Conservation (phyloP, 1,140 invertebrate genomes). For the Magallana angulata region DNA sequence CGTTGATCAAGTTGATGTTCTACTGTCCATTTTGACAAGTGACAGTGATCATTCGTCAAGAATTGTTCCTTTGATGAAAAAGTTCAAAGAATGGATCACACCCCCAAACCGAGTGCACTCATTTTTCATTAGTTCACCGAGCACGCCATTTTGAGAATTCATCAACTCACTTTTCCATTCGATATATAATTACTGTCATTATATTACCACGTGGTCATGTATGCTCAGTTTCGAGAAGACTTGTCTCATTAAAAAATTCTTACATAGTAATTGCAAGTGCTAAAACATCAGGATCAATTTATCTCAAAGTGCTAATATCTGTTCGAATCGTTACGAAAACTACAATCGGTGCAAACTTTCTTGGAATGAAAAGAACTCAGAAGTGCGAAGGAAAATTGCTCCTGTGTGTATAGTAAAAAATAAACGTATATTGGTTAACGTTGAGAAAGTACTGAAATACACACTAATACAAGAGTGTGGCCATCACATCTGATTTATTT, state of each 20-base stretch:
- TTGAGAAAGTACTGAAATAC: too few species aligned
- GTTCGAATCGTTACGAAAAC: neutral
- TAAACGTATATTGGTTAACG: too few species aligned
- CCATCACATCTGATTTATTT: too few species aligned
- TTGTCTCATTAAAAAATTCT: neutral
- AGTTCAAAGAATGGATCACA: constrained; percentile 26
- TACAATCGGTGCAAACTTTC: neutral
- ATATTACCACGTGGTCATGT: neutral
- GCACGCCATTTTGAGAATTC: neutral
- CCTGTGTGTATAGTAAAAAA: too few species aligned
- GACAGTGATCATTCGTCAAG: neutral
- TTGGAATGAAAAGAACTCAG: neutral
- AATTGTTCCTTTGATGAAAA: neutral
- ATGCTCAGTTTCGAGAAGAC: neutral
- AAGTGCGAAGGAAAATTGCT: neutral
- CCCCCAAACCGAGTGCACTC: neutral
- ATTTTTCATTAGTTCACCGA: neutral
- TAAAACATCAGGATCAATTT: neutral
- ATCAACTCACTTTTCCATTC: neutral
- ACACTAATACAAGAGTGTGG: too few species aligned
- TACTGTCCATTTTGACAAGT: neutral
- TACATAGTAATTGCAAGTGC: neutral
- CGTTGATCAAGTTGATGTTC: too few species aligned
- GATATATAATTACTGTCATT: neutral
- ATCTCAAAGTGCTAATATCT: constrained; percentile 1